These are phyloP conservation scores for Gymnocephalus cernua DNA, from an alignment of 2,113 vertebrate genomes.

Conservation along the genomic window DNA sequence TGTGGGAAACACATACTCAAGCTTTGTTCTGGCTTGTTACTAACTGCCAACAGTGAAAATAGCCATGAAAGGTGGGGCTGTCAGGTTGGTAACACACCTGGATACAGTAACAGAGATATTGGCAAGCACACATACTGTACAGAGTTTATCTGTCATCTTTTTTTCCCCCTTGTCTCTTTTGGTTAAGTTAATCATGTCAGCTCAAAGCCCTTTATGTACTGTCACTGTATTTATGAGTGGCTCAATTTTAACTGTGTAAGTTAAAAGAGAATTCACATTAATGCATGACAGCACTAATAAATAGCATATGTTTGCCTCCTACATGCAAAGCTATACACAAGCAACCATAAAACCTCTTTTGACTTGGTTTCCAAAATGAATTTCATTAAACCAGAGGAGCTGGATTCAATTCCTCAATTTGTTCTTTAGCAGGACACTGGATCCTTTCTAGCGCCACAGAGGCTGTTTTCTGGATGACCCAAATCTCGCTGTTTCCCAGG, in stretches of 20 bases:
- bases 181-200: constrained; percentile 5
- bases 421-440: not conserved
- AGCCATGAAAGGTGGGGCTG: constrained; percentile 25
- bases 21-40: constrained; percentile 70
- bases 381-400: not conserved
- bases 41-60: constrained; percentile 37
- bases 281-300: constrained; percentile 35
- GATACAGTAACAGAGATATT: constrained; percentile 25
- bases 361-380: not conserved
- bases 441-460: not conserved
- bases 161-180: not conserved
- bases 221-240: not conserved
- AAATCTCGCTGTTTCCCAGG: not conserved
- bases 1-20: constrained; percentile 66
- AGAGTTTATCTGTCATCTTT: not conserved
- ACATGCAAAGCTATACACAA: constrained; percentile 9
- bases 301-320: constrained; percentile 9
- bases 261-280: constrained; percentile 23
- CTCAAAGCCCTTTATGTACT: not conserved
- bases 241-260: not conserved
- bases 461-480: not conserved
- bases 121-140: not conserved
- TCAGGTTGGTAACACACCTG: constrained; percentile 33
- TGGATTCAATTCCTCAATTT: not conserved
- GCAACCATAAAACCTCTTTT: not conserved